Evolutionary conservation across 2,113 vertebrate genomes (phyloP), one percentile per base, ranked within the genome.

Genomic region (Gymnocephalus cernua): DNA sequence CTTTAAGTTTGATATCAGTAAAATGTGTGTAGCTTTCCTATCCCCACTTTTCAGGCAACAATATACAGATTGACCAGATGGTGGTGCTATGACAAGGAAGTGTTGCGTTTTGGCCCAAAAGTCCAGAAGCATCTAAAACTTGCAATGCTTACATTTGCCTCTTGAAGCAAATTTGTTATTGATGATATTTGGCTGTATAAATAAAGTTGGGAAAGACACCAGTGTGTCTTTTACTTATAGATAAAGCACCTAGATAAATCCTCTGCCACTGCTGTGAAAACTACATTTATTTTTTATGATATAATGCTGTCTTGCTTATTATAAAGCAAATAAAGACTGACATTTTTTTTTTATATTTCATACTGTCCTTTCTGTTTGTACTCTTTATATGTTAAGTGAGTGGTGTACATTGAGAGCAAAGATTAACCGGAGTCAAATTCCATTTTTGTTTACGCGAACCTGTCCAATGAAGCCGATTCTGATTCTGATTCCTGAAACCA

Each of bases 11-110:
- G 7, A 44, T 14, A 19, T 10, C 19, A 56, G 61, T 57, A 27
- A 32, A 23, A 12, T 45, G 2, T 29, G 10, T 4, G 4, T 25
- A 38, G 18, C 16, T 57, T 21, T 32, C 21, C 18, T 25, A 19
- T 45, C 13, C 13, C 2, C 6, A 27, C 7, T 19, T 68, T 32
- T 11, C 0, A 8, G 9, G 14, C 15, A 29, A 72, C 50, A n/a
- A 27, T 27, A 38, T 23, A 54, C 25, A 41, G 5, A 41, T 68
- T 4, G 6, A 23, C 56, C 75, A 68, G 63, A 79, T 63, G 75
- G 69, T 63, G 69, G 82, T 56, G 75, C 69, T 67, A 9, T 57
- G 15, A 53, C 27, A 41, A 44, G 62, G 47, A 5, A 25, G 50
- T 72, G 18, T 25, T 35, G 9, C 41, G 7, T 50, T 57, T 25